Evolutionary conservation across 1,140 invertebrate genomes (phyloP).

Genomic region (Drosophila ficusphila): DNA sequence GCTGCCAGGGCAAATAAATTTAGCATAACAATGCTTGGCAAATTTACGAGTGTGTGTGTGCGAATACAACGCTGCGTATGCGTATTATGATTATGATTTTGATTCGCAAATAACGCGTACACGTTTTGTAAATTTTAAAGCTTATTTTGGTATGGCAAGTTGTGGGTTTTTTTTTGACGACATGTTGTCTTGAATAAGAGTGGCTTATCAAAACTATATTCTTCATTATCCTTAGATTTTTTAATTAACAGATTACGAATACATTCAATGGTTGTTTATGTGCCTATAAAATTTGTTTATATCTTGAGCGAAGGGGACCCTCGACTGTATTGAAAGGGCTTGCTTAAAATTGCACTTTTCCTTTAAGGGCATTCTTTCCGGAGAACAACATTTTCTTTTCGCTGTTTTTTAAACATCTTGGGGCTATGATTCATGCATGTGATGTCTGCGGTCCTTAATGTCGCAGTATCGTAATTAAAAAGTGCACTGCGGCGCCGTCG

Average conservation of each 20-base stretch:
- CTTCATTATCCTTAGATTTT: no score
- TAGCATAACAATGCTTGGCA: conserved; percentile 72
- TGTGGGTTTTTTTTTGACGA: no score
- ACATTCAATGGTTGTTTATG: no score
- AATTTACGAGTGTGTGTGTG: conserved; percentile 41
- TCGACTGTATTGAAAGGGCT: no score
- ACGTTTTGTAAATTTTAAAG: conserved; percentile 49
- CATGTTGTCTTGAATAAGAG: no score
- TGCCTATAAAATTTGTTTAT: no score
- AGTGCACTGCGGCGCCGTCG: conserved; percentile 60
- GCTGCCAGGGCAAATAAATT: conserved; percentile 70
- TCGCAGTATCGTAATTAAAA: conserved; percentile 80
- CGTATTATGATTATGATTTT: conserved; percentile 53
- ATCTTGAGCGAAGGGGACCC: no score
- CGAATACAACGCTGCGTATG: conserved; percentile 21
- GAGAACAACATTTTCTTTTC: not conserved
- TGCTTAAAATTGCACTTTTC: not conserved
- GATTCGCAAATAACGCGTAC: conserved; percentile 58
- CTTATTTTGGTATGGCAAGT: not conserved
- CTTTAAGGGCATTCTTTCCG: not conserved
- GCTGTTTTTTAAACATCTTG: conserved; percentile 16
- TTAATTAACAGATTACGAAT: no score
- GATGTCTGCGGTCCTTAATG: conserved; percentile 67
- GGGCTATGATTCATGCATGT: conserved; percentile 47
- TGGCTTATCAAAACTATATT: no score